A percentile compares a stretch with the other conserved stretches of the same genome.
These are phyloP conservation scores for Eristalis arbustorum DNA, from an alignment of 2,888 invertebrate species.

Conservation along the genomic window DNA sequence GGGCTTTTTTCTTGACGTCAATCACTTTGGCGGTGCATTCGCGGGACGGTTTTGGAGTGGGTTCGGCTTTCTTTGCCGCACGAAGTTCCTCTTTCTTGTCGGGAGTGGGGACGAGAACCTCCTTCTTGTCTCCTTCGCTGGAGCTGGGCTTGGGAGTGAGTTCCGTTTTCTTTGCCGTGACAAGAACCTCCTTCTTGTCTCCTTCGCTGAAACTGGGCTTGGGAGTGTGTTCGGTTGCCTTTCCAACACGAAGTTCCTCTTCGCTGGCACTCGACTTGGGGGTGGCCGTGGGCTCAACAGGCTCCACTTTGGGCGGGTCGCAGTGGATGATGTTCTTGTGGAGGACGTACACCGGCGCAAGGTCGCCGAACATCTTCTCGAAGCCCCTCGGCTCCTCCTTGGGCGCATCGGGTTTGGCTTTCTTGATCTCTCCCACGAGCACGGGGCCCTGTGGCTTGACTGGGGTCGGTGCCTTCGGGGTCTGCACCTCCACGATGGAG, in stretches of 20 bases:
- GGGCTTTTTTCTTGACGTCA: slow-evolving; percentile 62
- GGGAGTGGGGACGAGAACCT: too few species aligned
- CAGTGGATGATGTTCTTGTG: slow-evolving; percentile 63
- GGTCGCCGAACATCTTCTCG: slow-evolving; percentile 56
- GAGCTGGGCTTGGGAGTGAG: too few species aligned
- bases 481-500: slow-evolving; percentile 16
- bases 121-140: too few species aligned
- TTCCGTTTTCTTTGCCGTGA: too few species aligned
- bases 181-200: too few species aligned
- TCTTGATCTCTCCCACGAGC: slow-evolving; percentile 8
- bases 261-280: neutral
- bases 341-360: slow-evolving; percentile 48
- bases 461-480: neutral
- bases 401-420: neutral
- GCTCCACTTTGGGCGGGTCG: slow-evolving; percentile 45
- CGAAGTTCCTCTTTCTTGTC: neutral
- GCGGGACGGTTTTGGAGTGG: slow-evolving; percentile 31
- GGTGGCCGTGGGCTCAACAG: neutral
- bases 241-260: neutral
- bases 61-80: neutral
- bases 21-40: slow-evolving; percentile 64
- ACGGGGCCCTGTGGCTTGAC: neutral
- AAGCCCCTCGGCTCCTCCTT: slow-evolving; percentile 35
- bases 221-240: neutral
- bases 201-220: too few species aligned